Conservation (phyloP, 2,113 vertebrate species). For the Bufo bufo region DNA sequence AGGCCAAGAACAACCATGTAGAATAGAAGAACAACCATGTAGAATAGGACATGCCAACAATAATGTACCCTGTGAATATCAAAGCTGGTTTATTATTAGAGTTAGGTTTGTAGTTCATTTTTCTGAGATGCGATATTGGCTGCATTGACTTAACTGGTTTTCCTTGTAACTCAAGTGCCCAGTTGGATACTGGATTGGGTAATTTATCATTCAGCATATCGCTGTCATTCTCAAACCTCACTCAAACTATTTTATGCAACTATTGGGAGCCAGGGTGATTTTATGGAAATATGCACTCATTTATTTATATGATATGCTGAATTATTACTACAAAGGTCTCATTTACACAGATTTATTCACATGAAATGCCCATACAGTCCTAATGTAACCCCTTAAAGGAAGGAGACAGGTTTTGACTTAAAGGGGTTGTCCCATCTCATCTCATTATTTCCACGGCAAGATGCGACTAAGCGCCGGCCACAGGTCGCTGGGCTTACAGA, state of each 20-base stretch:
- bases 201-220: conserved; percentile 1
- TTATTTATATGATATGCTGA: background rate
- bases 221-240: background rate
- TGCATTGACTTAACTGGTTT: conserved; percentile 27
- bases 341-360: background rate
- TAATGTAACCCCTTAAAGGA: too few relatives aligned
- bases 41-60: conserved; percentile 25
- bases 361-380: too few relatives aligned
- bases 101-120: conserved; percentile 20
- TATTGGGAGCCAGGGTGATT: background rate
- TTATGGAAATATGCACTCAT: background rate
- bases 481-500: too few relatives aligned
- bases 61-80: conserved; percentile 49
- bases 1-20: conserved; percentile 43
- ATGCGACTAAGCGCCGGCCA: too few relatives aligned
- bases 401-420: too few relatives aligned
- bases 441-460: too few relatives aligned
- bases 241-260: background rate
- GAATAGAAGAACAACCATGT: background rate
- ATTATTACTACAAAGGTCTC: background rate
- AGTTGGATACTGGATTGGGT: background rate
- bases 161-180: background rate
- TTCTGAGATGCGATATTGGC: conserved; percentile 19
- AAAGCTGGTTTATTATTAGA: conserved; percentile 46
- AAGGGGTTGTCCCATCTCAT: too few relatives aligned